Base-by-base conservation (phyloP, 2,113 vertebrate genomes). In the Podiceps cristatus region DNA sequence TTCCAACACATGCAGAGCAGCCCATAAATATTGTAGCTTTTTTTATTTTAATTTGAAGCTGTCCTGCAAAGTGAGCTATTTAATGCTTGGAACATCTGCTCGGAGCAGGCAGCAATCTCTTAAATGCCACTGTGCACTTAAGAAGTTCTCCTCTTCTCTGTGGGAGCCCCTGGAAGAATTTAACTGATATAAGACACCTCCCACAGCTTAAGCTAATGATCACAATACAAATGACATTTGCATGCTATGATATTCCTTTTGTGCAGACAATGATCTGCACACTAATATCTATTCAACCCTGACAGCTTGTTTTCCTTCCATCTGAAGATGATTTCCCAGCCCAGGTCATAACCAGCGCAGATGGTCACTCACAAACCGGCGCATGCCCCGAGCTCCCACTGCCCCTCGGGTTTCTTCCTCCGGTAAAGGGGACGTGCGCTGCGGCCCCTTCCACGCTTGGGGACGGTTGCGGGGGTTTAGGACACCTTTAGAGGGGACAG, bases 191-290 rank as follows among this genome's bases (percentile, higher is more conserved):
- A 75, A 93, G 90, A 90, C 86, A 90, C 95, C 94, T 97, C 97
- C 97, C 95, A 95, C 95, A 33, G 97, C 96, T 97, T 91, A 7
- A 15, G 96, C 95, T 97, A 97, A 97, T 96, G 96, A 98, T 97
- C 93, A 95, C 97, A 96, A 95, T 96, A 95, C 96, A 97, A 95
- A 97, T 80, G 94, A 82, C 94, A 85, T 96, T 95, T 96, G 93
- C 93, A 55, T 88, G 97, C 97, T 94, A 90, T 87, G 95, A 95
- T 91, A 86, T 84, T 91, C 96, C 94, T 93, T 90, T 95, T 92
- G 95, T 97, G 94, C 84, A 13, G 92, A 9, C 40, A 86, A 47
- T 2, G 20, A 55, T 50, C 93, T 67, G 83, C 73, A 4, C 58
- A 3, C 86, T 63, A 18, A 33, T 90, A 42, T 60, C 82, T 29